Evolutionary conservation across 1,140 invertebrate genomes (phyloP), one percentile per base, ranked within the genome.

Genomic region (Caligus rogercresseyi): DNA sequence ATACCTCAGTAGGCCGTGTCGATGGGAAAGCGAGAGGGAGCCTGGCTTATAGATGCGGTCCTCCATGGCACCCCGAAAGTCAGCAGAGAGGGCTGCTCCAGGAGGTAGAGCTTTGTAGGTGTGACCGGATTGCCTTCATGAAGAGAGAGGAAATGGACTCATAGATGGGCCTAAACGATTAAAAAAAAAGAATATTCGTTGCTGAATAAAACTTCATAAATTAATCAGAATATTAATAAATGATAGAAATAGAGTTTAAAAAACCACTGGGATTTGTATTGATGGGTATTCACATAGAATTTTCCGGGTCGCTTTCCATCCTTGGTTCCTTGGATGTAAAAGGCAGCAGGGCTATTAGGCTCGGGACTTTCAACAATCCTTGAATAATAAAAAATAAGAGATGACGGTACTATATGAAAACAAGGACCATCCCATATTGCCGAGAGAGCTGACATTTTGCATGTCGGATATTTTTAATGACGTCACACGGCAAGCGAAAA

Each of bases 81-180:
- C 25, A 73, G 73, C 1, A 66, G 24, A 18, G 67, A 53, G 11
- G 63, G 18, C 15, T 68, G 67, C 21, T 62, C 67, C 57, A 69
- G 63, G 25, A 67, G 53, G 61, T 64, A 67, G n/a, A 65, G 20
- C 57, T 69, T 68, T 66, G 74, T 72, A 67, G 76, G 75, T 64
- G 75, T 74, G 3, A 75, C 75, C 0, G 75, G 75, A 54, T 69
- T 65, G 1, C 71, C 69, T 63, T 76, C 74, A 53, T 77, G 75
- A 3, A 75, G 63, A 55, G 70, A 65, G 21, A 53, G 11, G 72
- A 67, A 61, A 69, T 66, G 26, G 73, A 70, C 21, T 71, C 71
- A 65, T 74, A 73, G 19, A 65, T 71, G 13, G 69, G 68, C 16
- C 72, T 74, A 65, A 3, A 64, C 57, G 54, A 4, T 11, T n/a